A percentile compares a stretch with the other conserved stretches of the same genome.
Evolutionary conservation across 2,888 invertebrate species (phyloP).

Genomic region (Coremacera marginata): DNA sequence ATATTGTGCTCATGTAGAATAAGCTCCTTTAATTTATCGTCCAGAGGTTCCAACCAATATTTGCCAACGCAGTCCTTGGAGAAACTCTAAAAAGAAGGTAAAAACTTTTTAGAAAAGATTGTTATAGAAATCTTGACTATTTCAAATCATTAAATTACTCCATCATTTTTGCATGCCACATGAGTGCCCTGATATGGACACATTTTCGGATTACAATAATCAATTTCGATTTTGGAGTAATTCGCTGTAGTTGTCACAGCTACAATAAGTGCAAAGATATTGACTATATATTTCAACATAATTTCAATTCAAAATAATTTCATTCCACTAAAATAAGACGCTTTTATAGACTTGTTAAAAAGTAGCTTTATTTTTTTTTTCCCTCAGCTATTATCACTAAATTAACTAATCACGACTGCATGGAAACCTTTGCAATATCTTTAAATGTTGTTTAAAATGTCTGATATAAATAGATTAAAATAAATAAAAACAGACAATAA

Average conservation of each 20-base stretch:
- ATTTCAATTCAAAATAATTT: not conserved
- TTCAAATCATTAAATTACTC: constrained; percentile 31
- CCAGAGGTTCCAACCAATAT: constrained; percentile 35
- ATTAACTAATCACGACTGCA: not conserved
- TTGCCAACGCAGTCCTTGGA: constrained; percentile 39
- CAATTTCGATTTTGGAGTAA: not conserved
- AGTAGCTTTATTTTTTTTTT: not conserved
- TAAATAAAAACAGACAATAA: too few species aligned
- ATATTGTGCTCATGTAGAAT: constrained; percentile 44
- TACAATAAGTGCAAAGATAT: not conserved
- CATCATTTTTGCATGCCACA: constrained; percentile 44
- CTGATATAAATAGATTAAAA: too few species aligned
- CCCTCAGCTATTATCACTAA: not conserved
- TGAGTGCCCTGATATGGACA: constrained; percentile 48
- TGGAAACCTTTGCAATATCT: too few species aligned
- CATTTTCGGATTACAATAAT: constrained; percentile 42
- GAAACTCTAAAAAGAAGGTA: constrained; percentile 36
- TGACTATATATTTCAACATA: not conserved
- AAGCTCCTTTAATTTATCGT: constrained; percentile 9
- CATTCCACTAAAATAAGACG: not conserved
- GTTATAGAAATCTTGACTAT: not conserved
- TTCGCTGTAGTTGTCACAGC: not conserved
- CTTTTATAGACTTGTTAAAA: not conserved
- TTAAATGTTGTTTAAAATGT: too few species aligned
- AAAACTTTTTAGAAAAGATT: not conserved